Base-by-base conservation (phyloP, 2,113 vertebrate species). In the Edolisoma coerulescens region DNA sequence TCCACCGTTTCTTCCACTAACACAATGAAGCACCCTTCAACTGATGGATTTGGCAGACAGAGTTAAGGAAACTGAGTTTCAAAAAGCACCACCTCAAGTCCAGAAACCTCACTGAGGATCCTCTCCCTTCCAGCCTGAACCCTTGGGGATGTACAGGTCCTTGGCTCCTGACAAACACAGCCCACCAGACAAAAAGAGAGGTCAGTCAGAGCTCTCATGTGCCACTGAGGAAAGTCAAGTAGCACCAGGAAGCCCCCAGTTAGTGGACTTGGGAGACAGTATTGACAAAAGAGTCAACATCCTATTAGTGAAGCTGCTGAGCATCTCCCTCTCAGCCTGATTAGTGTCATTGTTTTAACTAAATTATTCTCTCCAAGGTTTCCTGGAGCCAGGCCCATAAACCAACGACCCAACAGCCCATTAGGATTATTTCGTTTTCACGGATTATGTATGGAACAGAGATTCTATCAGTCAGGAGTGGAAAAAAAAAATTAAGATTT, bases 351-450 rank as follows among this genome's bases (percentile, higher is more conserved):
- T 0, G 0, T 88, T 95, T 79, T 77, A 96, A 95, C 54, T 33
- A 52, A 90, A 78, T 96, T 81, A 93, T 30, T 77, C 60, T 81
- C 79, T 88, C 28, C 59, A 49, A 68, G 35, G 23, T 70, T 86
- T 95, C 64, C 63, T 88, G 79, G 86, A 95, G 65, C 60, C 52
- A 93, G 39, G 92, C 88, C 71, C 79, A 78, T 57, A 81, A 93
- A 81, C 47, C 60, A 77, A 56, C 68, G 76, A 86, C 52, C 79
- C 85, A 63, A 47, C 1, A 80, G 65, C 22, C 21, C 44, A 81
- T 71, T 77, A 71, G 39, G 64, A 77, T 68, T 67, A 77, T 41
- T 92, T 88, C 85, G 68, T 93, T 82, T 65, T 54, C 67, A 84
- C 41, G 86, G 78, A 90, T 52, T 77, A 84, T 44, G 13, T 47